Percentiles rank a stretch among this genome's conserved stretches.
Conservation (phyloP, 2,113 vertebrate genomes). For the Apodemus speciosus region DNA sequence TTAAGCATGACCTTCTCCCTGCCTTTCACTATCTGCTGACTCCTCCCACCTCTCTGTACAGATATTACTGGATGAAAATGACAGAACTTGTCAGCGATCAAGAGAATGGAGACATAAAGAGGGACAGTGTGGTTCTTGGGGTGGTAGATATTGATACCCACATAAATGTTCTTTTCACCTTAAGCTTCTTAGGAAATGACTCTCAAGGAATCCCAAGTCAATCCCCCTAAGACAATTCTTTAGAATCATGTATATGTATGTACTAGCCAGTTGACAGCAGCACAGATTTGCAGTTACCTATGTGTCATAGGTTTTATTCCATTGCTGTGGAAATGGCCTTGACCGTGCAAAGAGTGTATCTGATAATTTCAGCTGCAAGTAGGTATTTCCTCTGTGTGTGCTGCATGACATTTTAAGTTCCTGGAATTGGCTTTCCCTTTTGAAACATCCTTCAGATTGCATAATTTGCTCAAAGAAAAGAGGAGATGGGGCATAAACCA, state of each 20-base stretch:
- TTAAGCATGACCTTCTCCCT: not conserved
- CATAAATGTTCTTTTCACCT: not conserved
- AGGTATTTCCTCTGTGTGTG: not conserved
- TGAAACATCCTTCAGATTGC: not conserved
- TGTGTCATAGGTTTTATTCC: not conserved
- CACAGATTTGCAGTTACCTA: not conserved
- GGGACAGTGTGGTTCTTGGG: not conserved
- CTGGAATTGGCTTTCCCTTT: slow-evolving; percentile 2
- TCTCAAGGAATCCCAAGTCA: not conserved
- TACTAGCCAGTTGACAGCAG: slow-evolving; percentile 13
- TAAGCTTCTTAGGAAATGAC: not conserved
- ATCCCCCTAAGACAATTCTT: not conserved
- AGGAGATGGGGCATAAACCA: slow-evolving; percentile 60
- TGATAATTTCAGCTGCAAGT: not conserved
- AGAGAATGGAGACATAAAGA: not conserved
- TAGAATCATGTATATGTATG: not conserved
- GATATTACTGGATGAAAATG: slow-evolving; percentile 21
- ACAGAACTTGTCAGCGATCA: not conserved
- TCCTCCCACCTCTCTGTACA: not conserved
- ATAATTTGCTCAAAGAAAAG: slow-evolving; percentile 12
- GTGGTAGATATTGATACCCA: not conserved
- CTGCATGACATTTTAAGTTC: slow-evolving; percentile 33
- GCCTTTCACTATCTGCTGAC: not conserved
- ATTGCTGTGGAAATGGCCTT: not conserved
- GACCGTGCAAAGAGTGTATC: not conserved